Evolutionary conservation across 2,888 invertebrate species (phyloP).

Genomic region (Lucinisca nassula): DNA sequence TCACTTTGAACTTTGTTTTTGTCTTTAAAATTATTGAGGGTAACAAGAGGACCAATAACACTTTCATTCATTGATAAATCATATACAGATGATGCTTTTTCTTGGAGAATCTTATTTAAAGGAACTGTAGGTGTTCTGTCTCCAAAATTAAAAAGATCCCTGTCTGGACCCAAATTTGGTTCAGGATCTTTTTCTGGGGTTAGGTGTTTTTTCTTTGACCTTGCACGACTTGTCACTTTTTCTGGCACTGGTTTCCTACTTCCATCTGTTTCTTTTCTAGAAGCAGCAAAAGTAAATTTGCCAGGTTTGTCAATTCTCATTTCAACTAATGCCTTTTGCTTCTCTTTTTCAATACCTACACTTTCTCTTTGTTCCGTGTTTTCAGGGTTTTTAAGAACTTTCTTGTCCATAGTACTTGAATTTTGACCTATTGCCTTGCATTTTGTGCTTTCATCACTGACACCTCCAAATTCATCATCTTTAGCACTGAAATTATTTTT

Average conservation of each 20-base stretch:
- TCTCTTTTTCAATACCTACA: neutral
- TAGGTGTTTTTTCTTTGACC: slow-evolving; percentile 75
- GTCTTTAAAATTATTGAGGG: slow-evolving; percentile 43
- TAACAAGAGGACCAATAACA: slow-evolving; percentile 32
- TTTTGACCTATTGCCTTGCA: neutral
- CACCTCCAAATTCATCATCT: neutral
- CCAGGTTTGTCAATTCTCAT: slow-evolving; percentile 76
- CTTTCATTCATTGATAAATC: slow-evolving; percentile 78
- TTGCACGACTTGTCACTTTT: slow-evolving; percentile 70
- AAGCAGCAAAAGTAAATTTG: slow-evolving; percentile 78
- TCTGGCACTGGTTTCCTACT: slow-evolving; percentile 77
- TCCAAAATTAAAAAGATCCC: slow-evolving; percentile 67
- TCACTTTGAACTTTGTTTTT: neutral
- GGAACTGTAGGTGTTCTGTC: slow-evolving; percentile 65
- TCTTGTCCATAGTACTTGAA: neutral
- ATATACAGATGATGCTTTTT: slow-evolving; percentile 67
- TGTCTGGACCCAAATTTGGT: slow-evolving; percentile 53
- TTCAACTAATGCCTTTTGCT: slow-evolving; percentile 40
- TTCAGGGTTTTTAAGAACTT: slow-evolving; percentile 5
- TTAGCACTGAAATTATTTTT: neutral
- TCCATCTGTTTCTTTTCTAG: slow-evolving; percentile 80
- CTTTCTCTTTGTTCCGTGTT: slow-evolving; percentile 10
- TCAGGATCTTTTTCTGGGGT: slow-evolving; percentile 69
- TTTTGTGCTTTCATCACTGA: neutral
- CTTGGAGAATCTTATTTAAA: slow-evolving; percentile 49